Evolutionary conservation across 1,140 invertebrate species (phyloP), one percentile per base, ranked within the genome.

Genomic region (Rhopalosiphum maidis): DNA sequence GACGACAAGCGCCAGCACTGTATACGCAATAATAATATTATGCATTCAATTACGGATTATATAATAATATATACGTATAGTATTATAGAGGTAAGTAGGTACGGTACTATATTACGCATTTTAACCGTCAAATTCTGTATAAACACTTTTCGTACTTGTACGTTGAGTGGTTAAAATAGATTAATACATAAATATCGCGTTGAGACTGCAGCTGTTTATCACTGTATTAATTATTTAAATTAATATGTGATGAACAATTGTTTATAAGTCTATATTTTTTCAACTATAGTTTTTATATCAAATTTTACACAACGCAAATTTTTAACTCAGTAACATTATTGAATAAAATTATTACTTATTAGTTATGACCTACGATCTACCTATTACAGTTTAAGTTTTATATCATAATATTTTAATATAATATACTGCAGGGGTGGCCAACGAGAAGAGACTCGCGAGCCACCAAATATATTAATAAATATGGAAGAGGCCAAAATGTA

Each of bases 21-120:
- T 68, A 68, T 68, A 68, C 60, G 60, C 60, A 68, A 68, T 68
- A 68, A 68, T 68, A 68, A 68, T 68, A 68, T 68, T 68, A 68
- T 68, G 60, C 60, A 68, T 68, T 68, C 60, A 68, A 68, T 68
- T 68, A 68, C 30, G 60, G 60, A 68, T 68, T 68, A 68, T 68
- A 68, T 68, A 68, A 68, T 68, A 68, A 68, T 68, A 68, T 68
- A n/a, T 68, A n/a, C 5, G 60, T 68, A 68, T 68, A n/a, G 15
- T 68, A n/a, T 68, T n/a, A n/a, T 68, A n/a, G 60, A 68, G 60
- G 30, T 68, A 6, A 9, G 30, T 68, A n/a, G 60, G 60, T 68
- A 68, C 30, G 3, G 30, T n/a, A 68, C 60, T 51, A 68, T 6
- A 68, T 68, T 68, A 68, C 4, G 60, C 4, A 68, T n/a, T 68